Percentiles rank a stretch among this genome's conserved stretches.
Evolutionary conservation across 2,113 vertebrate species (phyloP).

Genomic region (Glareola pratincola): DNA sequence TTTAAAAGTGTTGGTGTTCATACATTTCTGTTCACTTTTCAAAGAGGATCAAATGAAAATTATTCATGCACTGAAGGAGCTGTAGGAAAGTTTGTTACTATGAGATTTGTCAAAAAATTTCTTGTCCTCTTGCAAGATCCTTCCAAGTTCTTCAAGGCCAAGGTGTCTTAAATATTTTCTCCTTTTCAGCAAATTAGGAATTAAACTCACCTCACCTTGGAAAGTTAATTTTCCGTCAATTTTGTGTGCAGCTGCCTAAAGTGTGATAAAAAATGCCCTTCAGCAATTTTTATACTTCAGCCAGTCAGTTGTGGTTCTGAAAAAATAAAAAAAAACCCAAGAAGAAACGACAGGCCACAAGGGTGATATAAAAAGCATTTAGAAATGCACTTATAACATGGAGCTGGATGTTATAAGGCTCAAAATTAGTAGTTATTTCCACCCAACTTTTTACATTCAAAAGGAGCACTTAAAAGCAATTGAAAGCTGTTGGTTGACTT

Average conservation of each 20-base stretch:
- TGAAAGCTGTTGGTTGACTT: not conserved
- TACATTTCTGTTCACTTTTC: not conserved
- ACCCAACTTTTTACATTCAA: not conserved
- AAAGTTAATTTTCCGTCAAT: slow-evolving; percentile 20
- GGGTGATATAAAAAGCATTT: not conserved
- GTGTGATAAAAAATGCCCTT: not conserved
- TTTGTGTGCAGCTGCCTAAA: not conserved
- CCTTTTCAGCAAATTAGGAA: slow-evolving; percentile 5
- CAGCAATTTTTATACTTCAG: slow-evolving; percentile 5
- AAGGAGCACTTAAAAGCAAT: not conserved
- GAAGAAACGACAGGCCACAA: not conserved
- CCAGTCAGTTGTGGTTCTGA: not conserved
- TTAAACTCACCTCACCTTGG: not conserved
- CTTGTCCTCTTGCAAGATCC: not conserved
- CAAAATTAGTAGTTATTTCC: not conserved
- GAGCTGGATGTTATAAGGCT: not conserved
- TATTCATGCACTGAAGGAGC: not conserved
- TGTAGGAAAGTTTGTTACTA: not conserved
- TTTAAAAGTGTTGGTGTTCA: not conserved
- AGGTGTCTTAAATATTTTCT: not conserved
- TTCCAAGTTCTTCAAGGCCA: not conserved
- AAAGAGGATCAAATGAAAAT: not conserved
- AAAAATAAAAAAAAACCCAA: not conserved
- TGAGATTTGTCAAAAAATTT: not conserved
- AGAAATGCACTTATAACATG: not conserved